phyloP scores from a whole-genome alignment of 2,113 vertebrate species.

The Sardina pilchardus region DNA sequence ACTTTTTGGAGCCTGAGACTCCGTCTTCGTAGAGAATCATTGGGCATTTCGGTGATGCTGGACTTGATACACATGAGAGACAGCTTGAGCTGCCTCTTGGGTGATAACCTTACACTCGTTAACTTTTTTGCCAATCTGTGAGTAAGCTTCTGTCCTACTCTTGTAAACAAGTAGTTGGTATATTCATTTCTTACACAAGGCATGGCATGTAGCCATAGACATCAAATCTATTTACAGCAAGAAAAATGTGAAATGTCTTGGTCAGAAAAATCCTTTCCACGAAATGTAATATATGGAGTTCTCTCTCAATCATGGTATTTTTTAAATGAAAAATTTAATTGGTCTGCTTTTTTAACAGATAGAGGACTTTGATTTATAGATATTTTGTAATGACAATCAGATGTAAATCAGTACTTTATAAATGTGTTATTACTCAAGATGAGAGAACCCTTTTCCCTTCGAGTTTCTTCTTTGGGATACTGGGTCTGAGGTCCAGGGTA shows the following conservation, averaged over 20 bases:
- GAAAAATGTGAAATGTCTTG: slow-evolving; percentile 55
- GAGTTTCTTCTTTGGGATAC: slow-evolving; percentile 40
- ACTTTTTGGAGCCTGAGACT: neutral
- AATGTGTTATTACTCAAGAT: slow-evolving; percentile 63
- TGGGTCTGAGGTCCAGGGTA: slow-evolving; percentile 4
- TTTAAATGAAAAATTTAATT: slow-evolving; percentile 64
- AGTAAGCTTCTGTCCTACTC: slow-evolving; percentile 47
- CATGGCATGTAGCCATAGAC: slow-evolving; percentile 68
- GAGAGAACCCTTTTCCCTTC: slow-evolving; percentile 61
- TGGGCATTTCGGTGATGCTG: slow-evolving; percentile 27
- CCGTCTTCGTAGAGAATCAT: slow-evolving; percentile 22
- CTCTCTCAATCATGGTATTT: slow-evolving; percentile 68
- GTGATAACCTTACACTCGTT: slow-evolving; percentile 47
- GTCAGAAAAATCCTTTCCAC: slow-evolving; percentile 59
- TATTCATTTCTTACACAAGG: slow-evolving; percentile 60
- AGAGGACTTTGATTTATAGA: slow-evolving; percentile 71
- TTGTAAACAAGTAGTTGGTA: slow-evolving; percentile 49
- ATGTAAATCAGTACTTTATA: slow-evolving; percentile 75
- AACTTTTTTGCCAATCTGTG: slow-evolving; percentile 51
- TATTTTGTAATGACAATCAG: slow-evolving; percentile 78
- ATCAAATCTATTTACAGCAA: slow-evolving; percentile 54
- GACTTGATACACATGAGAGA: slow-evolving; percentile 22
- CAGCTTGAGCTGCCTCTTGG: slow-evolving; percentile 9
- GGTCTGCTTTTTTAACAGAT: slow-evolving; percentile 69
- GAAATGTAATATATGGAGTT: slow-evolving; percentile 58